Percentiles rank a stretch among this genome's conserved stretches.
Evolutionary conservation across 2,888 invertebrate genomes (phyloP).

Genomic region (Phyllotreta cruciferae): DNA sequence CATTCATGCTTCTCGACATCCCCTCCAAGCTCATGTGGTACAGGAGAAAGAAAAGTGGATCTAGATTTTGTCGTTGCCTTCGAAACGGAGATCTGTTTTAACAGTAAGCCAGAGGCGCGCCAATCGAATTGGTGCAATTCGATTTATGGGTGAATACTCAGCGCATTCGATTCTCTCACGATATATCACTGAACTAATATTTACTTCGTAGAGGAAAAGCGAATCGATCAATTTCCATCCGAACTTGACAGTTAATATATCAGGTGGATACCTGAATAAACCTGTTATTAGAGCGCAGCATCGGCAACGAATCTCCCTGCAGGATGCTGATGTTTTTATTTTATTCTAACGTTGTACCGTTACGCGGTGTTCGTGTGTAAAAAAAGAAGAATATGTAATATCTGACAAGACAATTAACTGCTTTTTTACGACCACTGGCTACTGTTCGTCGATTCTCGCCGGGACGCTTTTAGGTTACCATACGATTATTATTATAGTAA

Average conservation of each 20-base stretch:
- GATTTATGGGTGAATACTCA: no score
- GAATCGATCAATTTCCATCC: no score
- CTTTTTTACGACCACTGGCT: constrained; percentile 24
- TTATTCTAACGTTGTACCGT: constrained; percentile 12
- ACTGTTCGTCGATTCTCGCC: constrained; percentile 16
- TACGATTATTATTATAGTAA: no score
- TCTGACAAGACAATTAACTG: constrained; percentile 33
- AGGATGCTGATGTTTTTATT: constrained; percentile 20
- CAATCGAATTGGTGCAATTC: neutral
- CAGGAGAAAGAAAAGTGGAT: constrained; percentile 6
- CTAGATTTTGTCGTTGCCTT: constrained; percentile 15
- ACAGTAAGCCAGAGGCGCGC: constrained; percentile 3
- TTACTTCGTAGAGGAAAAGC: no score
- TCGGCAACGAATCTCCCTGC: constrained; percentile 20
- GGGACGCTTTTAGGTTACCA: neutral
- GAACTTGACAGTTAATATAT: neutral
- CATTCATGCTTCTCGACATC: constrained; percentile 46
- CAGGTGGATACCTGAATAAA: neutral
- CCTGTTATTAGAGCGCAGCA: constrained; percentile 9
- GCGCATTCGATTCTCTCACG: no score
- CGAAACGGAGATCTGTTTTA: constrained; percentile 12
- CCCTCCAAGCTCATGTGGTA: constrained; percentile 4
- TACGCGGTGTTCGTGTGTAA: constrained; percentile 1
- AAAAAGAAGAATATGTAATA: constrained; percentile 1
- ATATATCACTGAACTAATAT: no score